Percentiles rank a stretch among this genome's conserved stretches.
These are phyloP conservation scores for Sylvia atricapilla DNA, from an alignment of 2,113 vertebrate species.

Conservation along the genomic window DNA sequence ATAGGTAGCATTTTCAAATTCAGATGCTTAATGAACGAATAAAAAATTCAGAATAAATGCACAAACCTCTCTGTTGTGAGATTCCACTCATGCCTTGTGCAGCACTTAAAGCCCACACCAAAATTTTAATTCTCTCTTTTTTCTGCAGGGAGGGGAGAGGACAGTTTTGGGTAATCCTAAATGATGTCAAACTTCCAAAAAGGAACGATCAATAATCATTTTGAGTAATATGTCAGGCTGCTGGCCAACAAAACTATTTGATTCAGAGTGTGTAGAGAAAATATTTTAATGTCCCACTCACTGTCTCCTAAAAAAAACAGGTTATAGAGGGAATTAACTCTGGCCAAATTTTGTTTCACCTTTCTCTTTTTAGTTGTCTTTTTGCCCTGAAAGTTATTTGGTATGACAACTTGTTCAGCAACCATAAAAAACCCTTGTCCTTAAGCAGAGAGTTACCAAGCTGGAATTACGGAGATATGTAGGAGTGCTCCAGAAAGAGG, in stretches of 20 bases:
- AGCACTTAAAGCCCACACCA: not conserved
- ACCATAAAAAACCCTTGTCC: fast-evolving
- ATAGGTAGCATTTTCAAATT: not conserved
- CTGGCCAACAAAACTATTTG: not conserved
- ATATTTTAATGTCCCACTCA: not conserved
- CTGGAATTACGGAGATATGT: not conserved
- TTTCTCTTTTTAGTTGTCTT: not conserved
- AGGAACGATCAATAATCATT: not conserved
- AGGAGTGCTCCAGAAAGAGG: not conserved
- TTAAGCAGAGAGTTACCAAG: not conserved
- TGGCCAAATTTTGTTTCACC: not conserved
- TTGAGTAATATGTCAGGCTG: not conserved
- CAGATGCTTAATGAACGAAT: not conserved
- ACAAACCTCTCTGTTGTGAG: not conserved
- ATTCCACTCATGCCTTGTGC: not conserved
- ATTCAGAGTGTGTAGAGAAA: not conserved
- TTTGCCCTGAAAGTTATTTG: not conserved
- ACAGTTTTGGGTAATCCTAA: not conserved
- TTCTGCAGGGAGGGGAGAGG: not conserved
- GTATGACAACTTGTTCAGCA: not conserved
- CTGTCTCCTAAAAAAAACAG: not conserved
- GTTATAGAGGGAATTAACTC: not conserved
- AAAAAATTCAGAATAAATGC: too few relatives aligned
- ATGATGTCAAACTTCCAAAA: not conserved
- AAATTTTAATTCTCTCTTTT: not conserved